Base-by-base conservation (phyloP, 2,888 invertebrate species). In the Blera fallax region DNA sequence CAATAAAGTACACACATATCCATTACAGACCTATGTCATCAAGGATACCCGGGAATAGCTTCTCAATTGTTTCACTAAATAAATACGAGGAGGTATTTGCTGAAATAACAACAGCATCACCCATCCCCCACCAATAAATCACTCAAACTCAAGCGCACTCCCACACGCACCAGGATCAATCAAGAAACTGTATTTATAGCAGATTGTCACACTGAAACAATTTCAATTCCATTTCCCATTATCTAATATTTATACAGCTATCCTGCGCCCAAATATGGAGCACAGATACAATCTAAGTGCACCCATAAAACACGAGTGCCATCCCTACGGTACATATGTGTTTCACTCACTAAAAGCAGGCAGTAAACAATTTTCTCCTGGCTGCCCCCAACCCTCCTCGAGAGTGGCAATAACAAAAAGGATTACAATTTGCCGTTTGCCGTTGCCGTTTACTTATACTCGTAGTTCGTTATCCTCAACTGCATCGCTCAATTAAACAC, bases 181-280 rank as follows among this genome's bases (percentile, higher is more conserved):
- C 83, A 82, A 67, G 43, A 60, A n/a, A 43, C 34, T 16, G 64
- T 43, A 43, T 54, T 24, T 16, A 8, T 2, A 11, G 2, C 16
- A 70, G 10, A 27, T 27, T 27, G 10, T 29, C 27, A 1, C 45
- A 18, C 7, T 45, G 43, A 74, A 74, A 79, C 70, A 65, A 70
- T 65, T 70, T 65, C 79, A 79, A 84, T 74, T 84, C 69, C 78
- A 74, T 79, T 84, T 69, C 64, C 79, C 69, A 79, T 84, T 84
- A 84, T 84, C 74, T 70, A 84, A 84, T 84, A 84, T 84, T 84
- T 84, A 74, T 79, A 79, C 58, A 84, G 64, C 16, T 48, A 58
- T 64, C 50, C 45, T 64, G 79, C 60, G 72, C 78, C 60, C 56
- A 62, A 83, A 67, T 77, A 73, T 54, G 54, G 40, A 60, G 6